Evolutionary conservation across 2,113 vertebrate species (phyloP).

Genomic region (Tenebrosternarchus preto): DNA sequence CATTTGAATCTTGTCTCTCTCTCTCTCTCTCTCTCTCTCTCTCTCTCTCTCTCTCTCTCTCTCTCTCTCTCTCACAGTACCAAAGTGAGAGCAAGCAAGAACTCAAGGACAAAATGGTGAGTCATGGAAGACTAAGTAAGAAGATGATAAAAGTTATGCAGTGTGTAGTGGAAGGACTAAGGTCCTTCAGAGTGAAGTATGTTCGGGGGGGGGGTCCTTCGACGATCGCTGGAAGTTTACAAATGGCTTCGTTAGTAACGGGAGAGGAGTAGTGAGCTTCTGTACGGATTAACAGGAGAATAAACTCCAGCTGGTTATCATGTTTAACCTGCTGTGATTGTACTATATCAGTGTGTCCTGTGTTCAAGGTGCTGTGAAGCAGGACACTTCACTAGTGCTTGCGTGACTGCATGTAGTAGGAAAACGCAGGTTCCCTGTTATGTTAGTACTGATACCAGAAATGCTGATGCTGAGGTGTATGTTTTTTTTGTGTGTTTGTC

Average conservation of each 20-base stretch:
- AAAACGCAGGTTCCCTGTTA: neutral
- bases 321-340: slow-evolving; percentile 13
- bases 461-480: neutral
- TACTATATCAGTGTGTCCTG: neutral
- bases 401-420: neutral
- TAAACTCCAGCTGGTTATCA: neutral
- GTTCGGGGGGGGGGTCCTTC: neutral
- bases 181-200: neutral
- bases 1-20: slow-evolving; percentile 36
- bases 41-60: neutral
- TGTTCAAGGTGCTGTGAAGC: neutral
- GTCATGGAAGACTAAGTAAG: slow-evolving; percentile 47
- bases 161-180: neutral
- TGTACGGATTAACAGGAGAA: neutral
- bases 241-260: neutral
- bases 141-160: slow-evolving; percentile 23
- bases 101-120: slow-evolving; percentile 84
- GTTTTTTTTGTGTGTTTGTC: neutral
- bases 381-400: neutral
- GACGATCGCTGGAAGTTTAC: neutral
- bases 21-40: neutral
- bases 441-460: neutral
- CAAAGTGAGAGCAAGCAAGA: slow-evolving; percentile 79
- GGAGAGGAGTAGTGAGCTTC: neutral
- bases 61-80: slow-evolving; percentile 66